Percentiles rank a stretch among this genome's conserved stretches.
phyloP scores from a whole-genome alignment of 2,888 invertebrate species.

The Tricholauxania praeusta region DNA sequence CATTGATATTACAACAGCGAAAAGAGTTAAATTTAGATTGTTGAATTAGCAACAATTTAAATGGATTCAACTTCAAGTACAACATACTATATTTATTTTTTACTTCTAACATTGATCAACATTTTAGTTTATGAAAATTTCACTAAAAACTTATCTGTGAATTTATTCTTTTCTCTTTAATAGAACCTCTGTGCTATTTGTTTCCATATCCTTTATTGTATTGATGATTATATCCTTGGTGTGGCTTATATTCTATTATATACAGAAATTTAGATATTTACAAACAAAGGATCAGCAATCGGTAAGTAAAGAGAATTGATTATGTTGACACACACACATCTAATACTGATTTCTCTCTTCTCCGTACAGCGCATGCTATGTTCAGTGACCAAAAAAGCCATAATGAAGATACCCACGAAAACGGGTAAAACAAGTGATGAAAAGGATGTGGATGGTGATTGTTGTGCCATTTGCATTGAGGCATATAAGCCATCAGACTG shows the following conservation, averaged over 20 bases:
- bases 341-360: neutral
- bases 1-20: too few species aligned
- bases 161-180: slow-evolving; percentile 57
- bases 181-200: slow-evolving; percentile 93
- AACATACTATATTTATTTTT: too few species aligned
- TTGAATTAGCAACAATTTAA: too few species aligned
- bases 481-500: slow-evolving; percentile 89
- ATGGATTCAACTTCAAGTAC: too few species aligned
- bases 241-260: slow-evolving; percentile 96
- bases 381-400: slow-evolving; percentile 92
- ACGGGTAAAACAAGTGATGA: slow-evolving; percentile 89
- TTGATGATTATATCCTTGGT: slow-evolving; percentile 94
- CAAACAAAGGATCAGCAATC: slow-evolving; percentile 95
- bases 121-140: too few species aligned
- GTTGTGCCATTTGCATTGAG: slow-evolving; percentile 96
- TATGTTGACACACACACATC: slow-evolving; percentile 8
- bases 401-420: slow-evolving; percentile 92
- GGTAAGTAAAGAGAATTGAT: slow-evolving; percentile 70
- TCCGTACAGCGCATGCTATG: slow-evolving; percentile 81
- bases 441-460: slow-evolving; percentile 88
- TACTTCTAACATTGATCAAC: too few species aligned
- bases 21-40: too few species aligned
- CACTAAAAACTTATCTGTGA: neutral
- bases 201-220: slow-evolving; percentile 95
- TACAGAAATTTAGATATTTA: slow-evolving; percentile 93